phyloP scores from a whole-genome alignment of 2,113 vertebrate species.

The Saimiri boliviensis region DNA sequence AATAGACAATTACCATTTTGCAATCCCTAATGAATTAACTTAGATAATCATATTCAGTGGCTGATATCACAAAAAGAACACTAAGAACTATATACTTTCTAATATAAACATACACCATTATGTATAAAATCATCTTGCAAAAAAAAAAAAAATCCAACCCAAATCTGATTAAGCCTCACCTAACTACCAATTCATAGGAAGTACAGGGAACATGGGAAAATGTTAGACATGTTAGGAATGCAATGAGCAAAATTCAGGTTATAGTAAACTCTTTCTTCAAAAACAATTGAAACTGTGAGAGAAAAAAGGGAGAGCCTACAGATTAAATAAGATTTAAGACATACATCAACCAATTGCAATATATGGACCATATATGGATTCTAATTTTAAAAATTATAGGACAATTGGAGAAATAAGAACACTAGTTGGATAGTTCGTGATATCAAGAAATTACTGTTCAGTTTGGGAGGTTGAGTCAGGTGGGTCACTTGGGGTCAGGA shows the following conservation, averaged over 20 bases:
- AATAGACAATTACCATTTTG: slow-evolving; percentile 14
- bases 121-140: neutral
- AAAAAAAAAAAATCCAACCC: neutral
- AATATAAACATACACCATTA: neutral
- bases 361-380: neutral
- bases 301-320: neutral
- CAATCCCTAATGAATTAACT: neutral
- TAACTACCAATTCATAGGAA: neutral
- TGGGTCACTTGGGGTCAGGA: too few species aligned
- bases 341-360: neutral
- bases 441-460: too few species aligned
- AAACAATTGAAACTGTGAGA: slow-evolving; percentile 16
- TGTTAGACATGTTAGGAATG: neutral
- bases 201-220: neutral
- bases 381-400: neutral
- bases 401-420: neutral
- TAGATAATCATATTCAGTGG: neutral
- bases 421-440: neutral
- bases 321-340: neutral
- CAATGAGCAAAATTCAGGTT: neutral
- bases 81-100: neutral
- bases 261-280: neutral
- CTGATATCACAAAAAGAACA: slow-evolving; percentile 11
- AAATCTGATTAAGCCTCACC: neutral
- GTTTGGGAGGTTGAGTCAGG: too few species aligned